Percentiles rank a stretch among this genome's conserved stretches.
Evolutionary conservation across 2,797 vertebrate genomes (phyloP).

Genomic region (Micropoecilia bifurca): DNA sequence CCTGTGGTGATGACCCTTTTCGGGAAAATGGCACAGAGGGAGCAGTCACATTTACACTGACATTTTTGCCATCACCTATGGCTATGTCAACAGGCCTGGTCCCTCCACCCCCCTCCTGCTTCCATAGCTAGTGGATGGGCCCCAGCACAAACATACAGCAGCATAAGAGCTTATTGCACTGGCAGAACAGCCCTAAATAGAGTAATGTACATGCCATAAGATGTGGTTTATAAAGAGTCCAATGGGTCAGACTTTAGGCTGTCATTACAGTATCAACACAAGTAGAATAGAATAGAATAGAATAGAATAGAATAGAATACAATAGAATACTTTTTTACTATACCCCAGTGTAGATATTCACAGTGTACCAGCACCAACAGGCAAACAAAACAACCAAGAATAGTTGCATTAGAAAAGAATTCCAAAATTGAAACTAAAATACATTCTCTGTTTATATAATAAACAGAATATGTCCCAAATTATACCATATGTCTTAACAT

Average conservation of each 20-base stretch:
- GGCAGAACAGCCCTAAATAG: conserved; percentile 30
- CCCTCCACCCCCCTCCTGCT: conserved; percentile 21
- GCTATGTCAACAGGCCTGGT: conserved; percentile 81
- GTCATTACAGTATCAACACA: neutral
- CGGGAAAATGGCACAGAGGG: conserved; percentile 79
- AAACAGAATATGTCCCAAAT: neutral
- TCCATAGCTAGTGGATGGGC: conserved; percentile 33
- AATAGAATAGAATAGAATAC: neutral
- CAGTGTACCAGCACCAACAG: neutral
- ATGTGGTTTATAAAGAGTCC: neutral
- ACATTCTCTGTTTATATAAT: neutral
- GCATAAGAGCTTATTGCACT: conserved; percentile 23
- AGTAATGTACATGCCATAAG: conserved; percentile 19
- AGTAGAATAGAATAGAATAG: neutral
- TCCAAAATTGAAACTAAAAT: neutral
- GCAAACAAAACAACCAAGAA: neutral
- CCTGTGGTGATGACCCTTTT: conserved; percentile 82
- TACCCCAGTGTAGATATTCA: neutral
- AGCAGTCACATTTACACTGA: conserved; percentile 85
- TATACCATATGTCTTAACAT: neutral
- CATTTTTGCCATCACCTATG: conserved; percentile 87
- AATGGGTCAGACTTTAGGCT: neutral
- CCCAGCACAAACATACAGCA: conserved; percentile 40
- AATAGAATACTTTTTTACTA: neutral
- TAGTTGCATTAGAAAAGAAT: neutral